phyloP scores from a whole-genome alignment of 2,113 vertebrate genomes.

The Galemys pyrenaicus region DNA sequence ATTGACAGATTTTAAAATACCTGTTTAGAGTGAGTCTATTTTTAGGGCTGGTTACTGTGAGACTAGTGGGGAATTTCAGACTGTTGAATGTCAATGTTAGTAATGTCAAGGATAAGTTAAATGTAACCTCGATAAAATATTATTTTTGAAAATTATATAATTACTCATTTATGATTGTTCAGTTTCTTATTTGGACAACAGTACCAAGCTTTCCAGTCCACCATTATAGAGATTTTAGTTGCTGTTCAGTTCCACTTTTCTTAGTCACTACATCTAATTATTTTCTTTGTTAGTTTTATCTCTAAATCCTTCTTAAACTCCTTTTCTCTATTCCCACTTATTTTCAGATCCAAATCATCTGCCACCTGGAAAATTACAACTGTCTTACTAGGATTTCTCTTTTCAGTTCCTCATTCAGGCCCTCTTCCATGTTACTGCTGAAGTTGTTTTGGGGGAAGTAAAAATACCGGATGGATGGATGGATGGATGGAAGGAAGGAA shows the following conservation, averaged over 20 bases:
- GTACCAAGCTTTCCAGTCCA: neutral
- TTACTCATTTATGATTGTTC: neutral
- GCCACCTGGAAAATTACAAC: neutral
- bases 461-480: neutral
- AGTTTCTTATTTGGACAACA: neutral
- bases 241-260: neutral
- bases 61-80: neutral
- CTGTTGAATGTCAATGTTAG: neutral
- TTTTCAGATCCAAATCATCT: neutral
- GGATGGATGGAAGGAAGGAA: rapidly evolving
- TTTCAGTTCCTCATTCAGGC: neutral
- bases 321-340: neutral
- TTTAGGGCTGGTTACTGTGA: neutral
- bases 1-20: neutral
- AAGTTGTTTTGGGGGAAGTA: neutral
- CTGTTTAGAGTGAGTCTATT: neutral
- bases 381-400: neutral
- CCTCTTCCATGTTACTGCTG: neutral
- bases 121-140: neutral
- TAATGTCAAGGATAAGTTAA: neutral
- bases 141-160: neutral
- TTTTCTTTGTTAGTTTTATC: neutral
- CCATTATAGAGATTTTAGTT: neutral
- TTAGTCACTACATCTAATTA: neutral
- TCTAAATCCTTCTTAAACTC: neutral